A percentile compares a stretch with the other conserved stretches of the same genome.
Conservation (phyloP, 2,797 vertebrate genomes). For the Emydoidea blandingii region DNA sequence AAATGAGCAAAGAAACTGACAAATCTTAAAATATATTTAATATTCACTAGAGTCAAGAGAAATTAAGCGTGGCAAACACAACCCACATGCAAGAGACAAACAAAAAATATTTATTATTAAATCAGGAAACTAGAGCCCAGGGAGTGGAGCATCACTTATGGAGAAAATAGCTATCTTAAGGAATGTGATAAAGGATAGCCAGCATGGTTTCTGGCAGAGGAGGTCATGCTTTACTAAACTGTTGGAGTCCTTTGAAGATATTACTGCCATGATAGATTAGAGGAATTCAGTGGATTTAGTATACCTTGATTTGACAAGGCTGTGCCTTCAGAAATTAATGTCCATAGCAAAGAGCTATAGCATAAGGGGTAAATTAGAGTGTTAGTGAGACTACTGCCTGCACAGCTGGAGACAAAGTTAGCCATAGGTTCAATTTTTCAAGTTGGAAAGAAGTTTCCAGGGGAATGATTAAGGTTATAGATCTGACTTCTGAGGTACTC, state of each 20-base stretch:
- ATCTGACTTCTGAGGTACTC: neutral
- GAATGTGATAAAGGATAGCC: slow-evolving; percentile 24
- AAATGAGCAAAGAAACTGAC: neutral
- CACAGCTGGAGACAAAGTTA: neutral
- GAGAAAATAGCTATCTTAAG: slow-evolving; percentile 23
- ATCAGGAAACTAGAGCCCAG: neutral
- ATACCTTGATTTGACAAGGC: slow-evolving; percentile 21
- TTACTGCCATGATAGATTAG: slow-evolving; percentile 43
- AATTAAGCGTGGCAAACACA: slow-evolving; percentile 12
- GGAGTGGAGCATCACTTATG: slow-evolving; percentile 25
- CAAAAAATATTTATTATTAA: slow-evolving; percentile 47
- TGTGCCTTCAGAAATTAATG: slow-evolving; percentile 24
- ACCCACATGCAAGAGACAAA: neutral
- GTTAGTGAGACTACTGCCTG: slow-evolving; percentile 27
- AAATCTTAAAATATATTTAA: neutral
- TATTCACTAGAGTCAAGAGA: neutral
- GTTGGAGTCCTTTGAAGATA: slow-evolving; percentile 31
- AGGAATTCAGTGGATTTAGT: slow-evolving; percentile 52
- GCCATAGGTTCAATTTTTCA: neutral
- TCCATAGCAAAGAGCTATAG: neutral
- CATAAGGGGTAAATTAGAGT: slow-evolving; percentile 12
- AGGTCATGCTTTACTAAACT: slow-evolving; percentile 45
- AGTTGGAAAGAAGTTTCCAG: neutral
- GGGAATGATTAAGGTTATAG: neutral
- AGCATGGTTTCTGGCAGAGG: slow-evolving; percentile 34